Conservation (phyloP, 2,113 vertebrate species). For the Asarcornis scutulata region DNA sequence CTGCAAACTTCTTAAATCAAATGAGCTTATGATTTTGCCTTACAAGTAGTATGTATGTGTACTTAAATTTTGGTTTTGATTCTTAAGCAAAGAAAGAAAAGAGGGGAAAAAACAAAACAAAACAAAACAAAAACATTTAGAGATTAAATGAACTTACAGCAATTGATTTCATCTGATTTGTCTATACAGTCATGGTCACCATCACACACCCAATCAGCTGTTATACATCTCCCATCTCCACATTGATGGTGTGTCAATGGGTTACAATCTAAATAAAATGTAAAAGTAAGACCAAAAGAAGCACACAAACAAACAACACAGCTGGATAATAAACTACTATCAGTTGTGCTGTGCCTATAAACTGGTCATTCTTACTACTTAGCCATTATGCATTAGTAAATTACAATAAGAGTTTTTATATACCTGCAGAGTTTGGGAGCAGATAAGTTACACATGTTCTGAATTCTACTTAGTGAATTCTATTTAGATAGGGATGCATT, state of each 20-base stretch:
- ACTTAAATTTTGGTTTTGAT: neutral
- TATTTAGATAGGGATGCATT: neutral
- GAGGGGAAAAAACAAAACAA: neutral
- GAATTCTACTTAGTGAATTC: neutral
- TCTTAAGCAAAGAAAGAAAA: neutral
- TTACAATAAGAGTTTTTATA: neutral
- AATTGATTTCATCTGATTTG: constrained; percentile 94
- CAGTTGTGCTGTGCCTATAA: neutral
- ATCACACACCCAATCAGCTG: constrained; percentile 90
- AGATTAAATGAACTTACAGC: constrained; percentile 85
- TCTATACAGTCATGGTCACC: constrained; percentile 95
- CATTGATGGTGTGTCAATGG: constrained; percentile 82
- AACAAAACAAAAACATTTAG: neutral
- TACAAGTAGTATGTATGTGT: neutral
- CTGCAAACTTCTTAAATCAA: neutral
- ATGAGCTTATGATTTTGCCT: neutral
- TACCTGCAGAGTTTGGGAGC: neutral
- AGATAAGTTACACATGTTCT: neutral
- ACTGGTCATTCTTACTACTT: neutral
- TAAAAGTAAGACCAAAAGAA: neutral
- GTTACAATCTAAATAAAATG: constrained; percentile 81
- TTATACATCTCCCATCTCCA: constrained; percentile 90
- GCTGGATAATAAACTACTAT: neutral
- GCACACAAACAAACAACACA: neutral
- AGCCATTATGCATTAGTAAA: neutral